Evolutionary conservation across 30 jellyfish, hydroid and myxozoan species (phyloP).

Genomic region (Turritopsis rubra): DNA sequence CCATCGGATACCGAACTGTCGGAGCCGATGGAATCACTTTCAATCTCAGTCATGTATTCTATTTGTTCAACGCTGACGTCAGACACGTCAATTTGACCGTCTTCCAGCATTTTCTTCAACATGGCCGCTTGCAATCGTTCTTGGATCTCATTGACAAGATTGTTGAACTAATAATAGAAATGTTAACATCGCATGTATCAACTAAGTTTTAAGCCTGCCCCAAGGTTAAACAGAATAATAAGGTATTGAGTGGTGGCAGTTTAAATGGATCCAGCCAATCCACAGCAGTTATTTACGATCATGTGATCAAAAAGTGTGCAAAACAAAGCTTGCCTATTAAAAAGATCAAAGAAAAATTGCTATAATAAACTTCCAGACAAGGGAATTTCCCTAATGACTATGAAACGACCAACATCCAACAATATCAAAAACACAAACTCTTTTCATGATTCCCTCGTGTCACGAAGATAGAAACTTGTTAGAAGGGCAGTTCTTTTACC

Average conservation of each 20-base stretch:
- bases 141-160: constrained; percentile 42
- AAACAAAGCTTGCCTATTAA: no score
- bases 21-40: constrained; percentile 79
- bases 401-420: no score
- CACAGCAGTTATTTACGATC: no score
- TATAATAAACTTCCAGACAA: no score
- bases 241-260: no score
- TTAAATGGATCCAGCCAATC: no score
- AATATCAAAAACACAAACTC: not conserved
- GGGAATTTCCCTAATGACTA: no score
- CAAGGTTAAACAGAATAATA: no score
- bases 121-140: constrained; percentile 28
- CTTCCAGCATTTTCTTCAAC: constrained; percentile 15
- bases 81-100: constrained; percentile 17
- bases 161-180: constrained; percentile 7
- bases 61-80: constrained; percentile 35
- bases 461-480: not conserved
- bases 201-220: no score
- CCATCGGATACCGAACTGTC: constrained; percentile 90
- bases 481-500: constrained; percentile 38
- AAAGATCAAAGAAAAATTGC: no score
- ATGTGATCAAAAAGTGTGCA: no score
- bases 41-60: constrained; percentile 56
- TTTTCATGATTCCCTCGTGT: not conserved
- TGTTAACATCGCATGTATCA: not conserved